Base-by-base conservation (phyloP, 1,140 invertebrate species). In the Drosophila varians region DNA sequence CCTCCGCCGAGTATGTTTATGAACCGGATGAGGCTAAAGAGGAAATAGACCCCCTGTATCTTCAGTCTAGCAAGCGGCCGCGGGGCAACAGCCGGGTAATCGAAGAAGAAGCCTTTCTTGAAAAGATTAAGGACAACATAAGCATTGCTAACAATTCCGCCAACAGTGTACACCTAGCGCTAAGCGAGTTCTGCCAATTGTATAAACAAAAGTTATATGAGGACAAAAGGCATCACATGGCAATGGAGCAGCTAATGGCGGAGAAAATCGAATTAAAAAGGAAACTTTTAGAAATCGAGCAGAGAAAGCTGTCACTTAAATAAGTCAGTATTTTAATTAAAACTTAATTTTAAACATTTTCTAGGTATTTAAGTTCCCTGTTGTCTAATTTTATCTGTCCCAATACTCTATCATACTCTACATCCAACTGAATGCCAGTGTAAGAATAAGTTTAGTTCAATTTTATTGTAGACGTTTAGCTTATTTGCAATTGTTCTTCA, bases 231-330 rank as follows among this genome's bases (percentile, higher is more conserved):
- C 80, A 86, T 12, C 82, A 86, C 4, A 19, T 62, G 2, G 82
- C 53, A 18, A 52, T 86, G 3, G 80, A 86, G 36, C 68, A 87
- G 42, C 25, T 86, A 12, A 74, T 82, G 77, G 55, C 82, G 2
- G 80, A 86, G 12, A 86, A 86, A 54, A 69, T 70, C 49, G 80
- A 82, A 26, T 25, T 86, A 3, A 86, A 87, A 19, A 80, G 69
- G 18, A 77, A 86, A 52, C 60, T 77, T 5, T 36, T 86, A 16
- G 82, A 86, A 66, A 82, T 86, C 19, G 80, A 86, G 36, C 80
- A 82, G 21, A 34, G 58, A 6, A 86, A 87, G 26, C 43, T 87
- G 16, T 74, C 56, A 4, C 28, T 87, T 0, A 77, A 87, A 69
- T 72, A 25, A 66, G 25, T 21, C 5, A 18, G 42, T 3, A n/a